phyloP scores from a whole-genome alignment of 2,113 vertebrate species.

The Leiothrix lutea region DNA sequence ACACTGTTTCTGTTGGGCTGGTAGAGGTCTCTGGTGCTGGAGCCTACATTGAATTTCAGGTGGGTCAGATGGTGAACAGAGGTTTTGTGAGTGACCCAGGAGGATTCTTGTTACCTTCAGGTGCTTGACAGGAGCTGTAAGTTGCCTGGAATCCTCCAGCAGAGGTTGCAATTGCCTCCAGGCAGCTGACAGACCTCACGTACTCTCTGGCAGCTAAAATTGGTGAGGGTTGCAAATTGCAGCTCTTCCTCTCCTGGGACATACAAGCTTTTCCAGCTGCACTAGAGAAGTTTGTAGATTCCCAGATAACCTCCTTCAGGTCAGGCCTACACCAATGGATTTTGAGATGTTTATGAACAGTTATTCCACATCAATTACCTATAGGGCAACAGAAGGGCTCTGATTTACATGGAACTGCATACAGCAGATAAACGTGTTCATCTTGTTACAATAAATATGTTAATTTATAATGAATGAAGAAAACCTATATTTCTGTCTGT shows the following conservation, averaged over 20 bases:
- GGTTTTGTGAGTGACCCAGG: background rate
- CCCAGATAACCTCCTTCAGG: conserved; percentile 4
- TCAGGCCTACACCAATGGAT: background rate
- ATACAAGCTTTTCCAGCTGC: conserved; percentile 43
- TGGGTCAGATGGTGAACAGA: background rate
- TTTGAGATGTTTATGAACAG: background rate
- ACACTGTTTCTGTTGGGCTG: background rate
- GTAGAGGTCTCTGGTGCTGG: background rate
- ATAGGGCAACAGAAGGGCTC: background rate
- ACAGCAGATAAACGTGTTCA: background rate
- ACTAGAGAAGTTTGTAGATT: background rate
- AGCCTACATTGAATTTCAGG: background rate
- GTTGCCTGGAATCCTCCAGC: conserved; percentile 28
- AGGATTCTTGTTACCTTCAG: background rate
- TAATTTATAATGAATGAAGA: background rate
- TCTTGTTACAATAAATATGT: background rate
- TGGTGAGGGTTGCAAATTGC: background rate
- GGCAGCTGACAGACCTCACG: conserved; percentile 52
- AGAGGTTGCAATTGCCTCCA: conserved; percentile 55
- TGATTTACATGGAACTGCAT: background rate
- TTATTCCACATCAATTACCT: background rate
- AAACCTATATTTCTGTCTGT: background rate
- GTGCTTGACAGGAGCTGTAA: background rate
- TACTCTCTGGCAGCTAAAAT: conserved; percentile 8
- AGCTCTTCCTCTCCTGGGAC: conserved; percentile 15